Evolutionary conservation across 2,888 invertebrate genomes (phyloP).

Genomic region (Mythimna impura): DNA sequence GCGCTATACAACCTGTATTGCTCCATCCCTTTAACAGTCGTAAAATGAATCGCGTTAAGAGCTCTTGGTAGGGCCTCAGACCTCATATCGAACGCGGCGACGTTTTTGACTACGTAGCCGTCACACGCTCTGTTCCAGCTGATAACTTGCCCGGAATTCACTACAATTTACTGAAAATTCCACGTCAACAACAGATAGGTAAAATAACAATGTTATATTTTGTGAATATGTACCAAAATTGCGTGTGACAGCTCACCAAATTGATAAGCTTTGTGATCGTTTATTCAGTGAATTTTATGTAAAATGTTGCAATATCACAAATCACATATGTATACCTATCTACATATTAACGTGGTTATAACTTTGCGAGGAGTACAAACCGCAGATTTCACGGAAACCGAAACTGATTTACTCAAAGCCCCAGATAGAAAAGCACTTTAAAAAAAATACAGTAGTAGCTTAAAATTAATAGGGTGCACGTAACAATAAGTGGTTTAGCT

Average conservation of each 20-base stretch:
- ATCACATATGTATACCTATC: too few relatives aligned
- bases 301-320: constrained; percentile 11
- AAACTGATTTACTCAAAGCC: too few relatives aligned
- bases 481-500: too few relatives aligned
- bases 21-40: too few relatives aligned
- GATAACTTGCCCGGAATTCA: constrained; percentile 30
- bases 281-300: constrained; percentile 24
- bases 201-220: constrained; percentile 32
- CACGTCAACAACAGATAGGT: constrained; percentile 41
- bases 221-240: constrained; percentile 26
- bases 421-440: too few relatives aligned
- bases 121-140: constrained; percentile 22
- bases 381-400: constrained; percentile 1
- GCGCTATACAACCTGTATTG: too few relatives aligned
- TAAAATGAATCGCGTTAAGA: too few relatives aligned
- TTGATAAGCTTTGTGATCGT: constrained; percentile 48
- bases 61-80: not conserved
- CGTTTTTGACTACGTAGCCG: constrained; percentile 1
- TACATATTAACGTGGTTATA: not conserved
- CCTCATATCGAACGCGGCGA: constrained; percentile 8
- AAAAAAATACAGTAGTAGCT: too few relatives aligned
- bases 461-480: too few relatives aligned
- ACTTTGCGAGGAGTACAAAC: not conserved
- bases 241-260: constrained; percentile 40
- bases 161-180: constrained; percentile 39